Evolutionary conservation across 2,888 invertebrate genomes (phyloP), one percentile per base, ranked within the genome.

Genomic region (Ptilodon capucinus): DNA sequence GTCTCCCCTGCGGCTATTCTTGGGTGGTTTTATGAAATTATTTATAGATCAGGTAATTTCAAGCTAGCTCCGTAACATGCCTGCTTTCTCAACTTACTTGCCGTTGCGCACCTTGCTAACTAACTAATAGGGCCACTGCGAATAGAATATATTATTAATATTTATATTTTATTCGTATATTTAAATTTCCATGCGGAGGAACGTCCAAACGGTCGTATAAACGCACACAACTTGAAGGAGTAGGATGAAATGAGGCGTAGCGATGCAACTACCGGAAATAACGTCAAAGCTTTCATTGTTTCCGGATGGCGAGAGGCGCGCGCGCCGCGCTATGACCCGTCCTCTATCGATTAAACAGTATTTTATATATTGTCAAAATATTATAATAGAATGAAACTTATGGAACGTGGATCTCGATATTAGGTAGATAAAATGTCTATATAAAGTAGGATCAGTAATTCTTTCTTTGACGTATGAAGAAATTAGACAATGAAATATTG

Each of bases 261-360:
- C 51, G 60, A 57, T 59, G 70, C 79, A 86, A 81, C 79, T 75
- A 68, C 79, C 82, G 83, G 81, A 84, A 87, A 62, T 85, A 86
- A 86, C 78, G 80, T 77, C 76, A 73, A 77, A 76, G 79, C 79
- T 75, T 73, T 74, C 76, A 80, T 81, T 83, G 81, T 82, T 79
- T 77, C 76, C 72, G 61, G 51, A 66, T 62, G 49, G 57, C 60
- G 60, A 55, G 53, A 60, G 54, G 64, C 68, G 70, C 69, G 51
- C 57, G 73, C 75, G 72, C 67, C 60, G 52, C 61, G 45, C 60
- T 52, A 45, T 56, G 44, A n/a, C n/a, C n/a, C n/a, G n/a, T n/a
- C n/a, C 57, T 51, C 51, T 40, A 52, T 66, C 21, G 60, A 65
- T 66, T 62, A 67, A 62, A 67, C 75, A 71, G 71, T 76, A 75